Evolutionary conservation across 2,113 vertebrate genomes (phyloP).

Genomic region (Tyto alba): DNA sequence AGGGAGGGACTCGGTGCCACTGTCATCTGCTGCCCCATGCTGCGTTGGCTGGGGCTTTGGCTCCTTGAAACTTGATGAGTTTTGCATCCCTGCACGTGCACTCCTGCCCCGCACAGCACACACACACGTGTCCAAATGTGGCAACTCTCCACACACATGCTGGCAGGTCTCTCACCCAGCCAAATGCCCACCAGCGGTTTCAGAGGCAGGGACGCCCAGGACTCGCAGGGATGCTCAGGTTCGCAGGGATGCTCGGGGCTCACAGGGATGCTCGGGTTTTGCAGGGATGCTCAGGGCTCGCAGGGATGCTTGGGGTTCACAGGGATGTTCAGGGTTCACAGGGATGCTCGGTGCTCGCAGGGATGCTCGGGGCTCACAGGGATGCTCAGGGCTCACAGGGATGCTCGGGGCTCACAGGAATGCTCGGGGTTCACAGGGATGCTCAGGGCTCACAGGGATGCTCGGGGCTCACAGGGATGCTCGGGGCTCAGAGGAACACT

Average conservation of each 20-base stretch:
- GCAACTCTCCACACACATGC: fast-evolving
- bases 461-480: not conserved
- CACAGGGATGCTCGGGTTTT: not conserved
- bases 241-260: not conserved
- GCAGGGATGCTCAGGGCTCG: not conserved
- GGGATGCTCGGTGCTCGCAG: too few species aligned
- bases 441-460: not conserved
- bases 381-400: not conserved
- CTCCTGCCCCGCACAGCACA: not conserved
- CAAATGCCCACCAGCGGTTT: not conserved
- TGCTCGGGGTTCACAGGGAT: not conserved
- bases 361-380: not conserved
- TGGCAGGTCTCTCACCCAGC: fast-evolving
- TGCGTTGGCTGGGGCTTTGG: fast-evolving
- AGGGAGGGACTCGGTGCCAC: not conserved
- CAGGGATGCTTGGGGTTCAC: not conserved
- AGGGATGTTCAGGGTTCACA: not conserved
- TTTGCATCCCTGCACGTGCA: fast-evolving
- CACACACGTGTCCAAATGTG: fast-evolving
- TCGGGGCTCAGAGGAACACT: fast-evolving
- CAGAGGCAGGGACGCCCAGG: not conserved
- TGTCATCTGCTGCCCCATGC: slow-evolving; percentile 47
- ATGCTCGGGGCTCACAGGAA: not conserved
- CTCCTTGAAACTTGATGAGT: not conserved
- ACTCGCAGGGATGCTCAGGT: too few species aligned